Evolutionary conservation across 2,888 invertebrate genomes (phyloP), one percentile per base, ranked within the genome.

Genomic region (Lymantria dispar): DNA sequence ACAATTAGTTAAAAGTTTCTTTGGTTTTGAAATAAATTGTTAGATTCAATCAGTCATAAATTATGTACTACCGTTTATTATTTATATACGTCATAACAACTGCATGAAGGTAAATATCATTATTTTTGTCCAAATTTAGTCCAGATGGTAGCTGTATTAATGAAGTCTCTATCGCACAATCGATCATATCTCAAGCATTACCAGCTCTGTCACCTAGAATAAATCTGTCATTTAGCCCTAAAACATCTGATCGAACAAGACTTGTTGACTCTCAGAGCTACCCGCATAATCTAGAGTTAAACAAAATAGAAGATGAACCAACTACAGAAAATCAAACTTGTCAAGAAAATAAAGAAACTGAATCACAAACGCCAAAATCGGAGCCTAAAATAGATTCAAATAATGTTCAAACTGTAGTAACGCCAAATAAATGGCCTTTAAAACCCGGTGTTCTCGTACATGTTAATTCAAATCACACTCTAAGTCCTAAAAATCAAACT

Each of bases 401-500:
- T 63, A 83, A 82, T 64, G 64, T 60, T 31, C 83, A 87, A 72
- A 77, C 79, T 55, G 78, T 82, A 36, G 78, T 80, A 22, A 92
- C 94, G 15, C 93, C 93, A 3, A 94, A 92, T 64, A 95, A 96
- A 77, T 98, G 97, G 97, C 97, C 97, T 8, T 85, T 97, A 54
- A 95, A 96, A 74, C 97, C 97, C 2, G 97, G 97, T 47, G 97
- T 97, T 48, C 92, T 97, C 72, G 95, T 97, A 45, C 97, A 97
- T 79, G 95, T 97, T 22, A 97, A 97, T 87, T 96, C 96, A 50
- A 94, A 95, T 80, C 95, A 96, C 80, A 95, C 95, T 66, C 74
- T 94, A 12, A 93, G 94, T 65, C 93, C 94, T 31, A 92, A 92
- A 67, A 91, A 91, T 64, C 91, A 89, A 74, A 84, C 87, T 3